Evolutionary conservation across 2,888 invertebrate genomes (phyloP).

Genomic region (Lucinisca nassula): DNA sequence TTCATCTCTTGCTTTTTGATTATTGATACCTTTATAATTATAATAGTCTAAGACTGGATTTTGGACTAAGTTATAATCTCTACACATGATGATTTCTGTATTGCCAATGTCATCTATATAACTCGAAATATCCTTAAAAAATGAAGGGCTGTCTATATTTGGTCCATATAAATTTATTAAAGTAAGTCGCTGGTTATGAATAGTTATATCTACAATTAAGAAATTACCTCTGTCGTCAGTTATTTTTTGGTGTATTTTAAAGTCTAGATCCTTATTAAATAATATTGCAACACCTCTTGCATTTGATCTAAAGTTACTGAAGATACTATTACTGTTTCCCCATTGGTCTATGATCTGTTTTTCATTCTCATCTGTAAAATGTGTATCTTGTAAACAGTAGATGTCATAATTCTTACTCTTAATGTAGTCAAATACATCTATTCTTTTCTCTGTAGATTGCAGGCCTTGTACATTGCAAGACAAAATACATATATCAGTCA

Average conservation of each 20-base stretch:
- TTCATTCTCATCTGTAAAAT: slow-evolving; percentile 2
- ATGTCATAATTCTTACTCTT: slow-evolving; percentile 1
- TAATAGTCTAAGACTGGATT: not conserved
- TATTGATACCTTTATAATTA: not conserved
- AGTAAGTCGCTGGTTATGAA: not conserved
- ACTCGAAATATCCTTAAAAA: not conserved
- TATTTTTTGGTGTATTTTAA: not conserved
- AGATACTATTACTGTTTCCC: not conserved
- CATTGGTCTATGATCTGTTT: not conserved
- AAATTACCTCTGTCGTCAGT: not conserved
- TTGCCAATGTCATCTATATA: not conserved
- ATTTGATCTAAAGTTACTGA: not conserved
- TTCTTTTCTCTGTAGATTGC: not conserved
- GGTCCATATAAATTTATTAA: not conserved
- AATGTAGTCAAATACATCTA: slow-evolving; percentile 18
- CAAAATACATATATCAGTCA: not conserved
- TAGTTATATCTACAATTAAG: not conserved
- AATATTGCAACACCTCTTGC: slow-evolving; percentile 14
- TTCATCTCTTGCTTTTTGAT: not conserved
- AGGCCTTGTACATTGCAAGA: slow-evolving; percentile 10
- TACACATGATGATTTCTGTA: not conserved
- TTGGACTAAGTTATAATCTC: not conserved
- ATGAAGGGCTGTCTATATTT: not conserved
- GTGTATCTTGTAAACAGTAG: slow-evolving; percentile 22
- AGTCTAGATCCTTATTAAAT: slow-evolving; percentile 19